phyloP scores from a whole-genome alignment of 1,140 invertebrate genomes.

The Tetragonula clypearis region DNA sequence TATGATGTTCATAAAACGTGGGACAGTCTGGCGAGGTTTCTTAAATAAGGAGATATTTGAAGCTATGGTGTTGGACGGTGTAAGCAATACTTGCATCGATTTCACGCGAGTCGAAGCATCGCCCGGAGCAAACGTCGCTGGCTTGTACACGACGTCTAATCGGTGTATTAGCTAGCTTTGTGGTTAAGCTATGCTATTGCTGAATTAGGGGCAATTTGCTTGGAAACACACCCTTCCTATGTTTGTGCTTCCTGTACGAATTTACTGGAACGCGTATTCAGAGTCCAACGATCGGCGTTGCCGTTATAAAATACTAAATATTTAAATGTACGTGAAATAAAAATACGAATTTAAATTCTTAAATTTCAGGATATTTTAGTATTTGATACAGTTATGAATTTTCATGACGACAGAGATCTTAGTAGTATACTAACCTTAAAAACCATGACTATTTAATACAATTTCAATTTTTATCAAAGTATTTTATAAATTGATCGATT shows the following conservation, averaged over 20 bases:
- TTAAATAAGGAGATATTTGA: constrained; percentile 26
- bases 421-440: no score
- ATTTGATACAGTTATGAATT: no score
- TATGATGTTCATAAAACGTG: neutral
- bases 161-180: constrained; percentile 76
- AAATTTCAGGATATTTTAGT: no score
- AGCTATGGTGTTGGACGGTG: constrained; percentile 32
- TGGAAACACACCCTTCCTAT: constrained; percentile 60
- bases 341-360: neutral
- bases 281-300: neutral
- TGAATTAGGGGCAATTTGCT: constrained; percentile 73
- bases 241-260: constrained; percentile 50
- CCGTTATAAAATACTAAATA: neutral
- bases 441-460: no score
- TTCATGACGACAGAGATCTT: no score
- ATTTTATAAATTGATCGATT: neutral
- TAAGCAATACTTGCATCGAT: constrained; percentile 67
- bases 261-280: constrained; percentile 24
- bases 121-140: constrained; percentile 65
- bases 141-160: constrained; percentile 74
- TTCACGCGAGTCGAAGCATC: constrained; percentile 63
- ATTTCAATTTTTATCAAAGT: neutral
- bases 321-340: neutral
- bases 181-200: constrained; percentile 75
- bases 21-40: neutral